Base-by-base conservation (phyloP, 1,140 invertebrate genomes). In the Eriocheir sinensis region DNA sequence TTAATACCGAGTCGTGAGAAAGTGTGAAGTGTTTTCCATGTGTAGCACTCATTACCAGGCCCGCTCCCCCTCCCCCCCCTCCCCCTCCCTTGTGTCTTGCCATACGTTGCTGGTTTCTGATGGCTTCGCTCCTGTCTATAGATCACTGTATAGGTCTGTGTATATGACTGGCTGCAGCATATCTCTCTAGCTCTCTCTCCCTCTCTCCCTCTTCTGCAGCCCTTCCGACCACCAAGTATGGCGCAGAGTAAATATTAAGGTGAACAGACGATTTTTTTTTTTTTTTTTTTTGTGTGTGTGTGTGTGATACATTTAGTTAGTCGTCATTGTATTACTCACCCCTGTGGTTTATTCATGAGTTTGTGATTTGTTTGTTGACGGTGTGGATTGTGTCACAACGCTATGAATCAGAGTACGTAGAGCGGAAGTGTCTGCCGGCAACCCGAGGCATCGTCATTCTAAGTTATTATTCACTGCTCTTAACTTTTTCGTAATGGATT, bases 161-260 rank as follows among this genome's bases (percentile, higher is more conserved):
- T 83, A 30, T 72, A n/a, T 72, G 60, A 15, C n/a, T 72, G 60
- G 15, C n/a, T 72, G 60, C n/a, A n/a, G 15, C n/a, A n/a, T 83
- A 27, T 83, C 81, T 83, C 81, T 83, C 81, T 83, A 27, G 9
- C 8, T 83, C 60, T 72, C 60, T 72, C 60, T 72, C 60, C n/a
- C 60, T 72, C 60, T 72, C 60, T 72, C 60, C n/a, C 60, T 72
- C 60, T 72, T n/a, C n/a, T n/a, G n/a, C n/a, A 15, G n/a, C 60
- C n/a, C 15, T n/a, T 72, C 15, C 60, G 15, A 15, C n/a, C 60
- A 72, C 60, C 60, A 72, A 15, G n/a, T n/a, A 72, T 12, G 15
- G 60, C 60, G 60, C 60, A 72, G 15, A 15, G n/a, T n/a, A 15
- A 72, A 72, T 12, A 15, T 72, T 72, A 15, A 72, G n/a, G 60